Evolutionary conservation across 2,113 vertebrate species (phyloP), one percentile per base, ranked within the genome.

Genomic region (Nothocercus nigrocapillus): DNA sequence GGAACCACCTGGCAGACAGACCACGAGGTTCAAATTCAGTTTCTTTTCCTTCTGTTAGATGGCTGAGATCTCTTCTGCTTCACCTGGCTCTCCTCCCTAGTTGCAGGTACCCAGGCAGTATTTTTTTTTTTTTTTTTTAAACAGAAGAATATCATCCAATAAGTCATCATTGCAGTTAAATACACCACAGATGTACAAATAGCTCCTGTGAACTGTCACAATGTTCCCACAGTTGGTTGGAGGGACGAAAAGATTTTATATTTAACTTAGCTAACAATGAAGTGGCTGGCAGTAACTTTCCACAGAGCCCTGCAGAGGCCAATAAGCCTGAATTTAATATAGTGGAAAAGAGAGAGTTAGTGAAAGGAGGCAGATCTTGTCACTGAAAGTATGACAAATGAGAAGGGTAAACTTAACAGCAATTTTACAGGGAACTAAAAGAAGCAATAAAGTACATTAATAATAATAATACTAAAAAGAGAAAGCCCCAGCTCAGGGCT

Each of bases 391-490:
- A 92, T 73, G 91, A 94, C 89, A 95, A 88, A 95, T 63, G 94
- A 89, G 82, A 74, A 87, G 85, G 75, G 95, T 88, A 72, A 95
- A 93, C 78, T 89, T 74, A 85, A 89, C 17, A 94, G 89, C 87
- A 94, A 72, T 93, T 97, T 97, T 96, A 96, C n/a, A 49, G 91
- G 93, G 66, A 75, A 93, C 91, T 96, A 93, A 92, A 95, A 93
- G 75, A 24, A 94, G 84, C 4, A 2, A 94, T 25, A 54, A 77
- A 95, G 75, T 38, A 74, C 72, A 85, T 95, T 70, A 74, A 67
- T 89, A 74, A 70, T 51, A 91, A 88, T 77, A 91, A 79, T 44
- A 74, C 84, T 82, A 93, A 94, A 92, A 95, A 94, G 93, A 95
- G 87, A 89, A 94, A 95, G 89, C 59, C 54, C n/a, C 40, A 85